Conservation (phyloP, 1,140 invertebrate species). For the Cataglyphis hispanica region DNA sequence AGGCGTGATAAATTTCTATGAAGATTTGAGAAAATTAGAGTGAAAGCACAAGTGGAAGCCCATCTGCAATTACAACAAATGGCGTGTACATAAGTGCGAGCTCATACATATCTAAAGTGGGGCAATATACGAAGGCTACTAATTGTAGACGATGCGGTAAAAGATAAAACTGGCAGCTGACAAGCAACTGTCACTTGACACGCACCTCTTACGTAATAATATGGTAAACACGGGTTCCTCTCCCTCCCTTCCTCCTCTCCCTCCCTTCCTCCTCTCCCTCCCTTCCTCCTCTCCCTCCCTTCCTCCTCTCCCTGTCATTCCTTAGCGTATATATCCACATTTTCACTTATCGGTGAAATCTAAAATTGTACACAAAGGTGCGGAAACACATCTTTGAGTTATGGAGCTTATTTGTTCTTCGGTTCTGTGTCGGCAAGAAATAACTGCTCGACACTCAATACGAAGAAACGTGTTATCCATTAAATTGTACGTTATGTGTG, state of each 20-base stretch:
- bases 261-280: too few species aligned
- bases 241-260: too few species aligned
- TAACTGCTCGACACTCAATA: conserved; percentile 1
- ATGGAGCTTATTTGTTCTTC: background rate
- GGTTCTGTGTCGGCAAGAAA: background rate
- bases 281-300: too few species aligned
- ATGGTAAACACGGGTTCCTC: background rate
- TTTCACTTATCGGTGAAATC: conserved; percentile 28
- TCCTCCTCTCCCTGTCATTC: too few species aligned
- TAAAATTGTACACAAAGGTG: conserved; percentile 29
- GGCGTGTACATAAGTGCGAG: background rate
- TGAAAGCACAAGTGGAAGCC: background rate
- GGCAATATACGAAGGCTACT: conserved; percentile 38
- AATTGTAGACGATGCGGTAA: conserved; percentile 43
- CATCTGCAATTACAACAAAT: conserved; percentile 21
- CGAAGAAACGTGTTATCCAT: background rate
- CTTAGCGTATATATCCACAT: background rate
- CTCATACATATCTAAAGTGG: conserved; percentile 13
- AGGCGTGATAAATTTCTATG: background rate
- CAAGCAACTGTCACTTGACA: conserved; percentile 37
- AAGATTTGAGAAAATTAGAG: conserved; percentile 10
- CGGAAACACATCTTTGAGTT: conserved; percentile 20
- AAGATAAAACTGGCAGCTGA: conserved; percentile 50
- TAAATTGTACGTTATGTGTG: background rate
- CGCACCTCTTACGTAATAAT: conserved; percentile 53